Evolutionary conservation across 2,888 invertebrate species (phyloP).

Genomic region (Agriopis leucophaearia): DNA sequence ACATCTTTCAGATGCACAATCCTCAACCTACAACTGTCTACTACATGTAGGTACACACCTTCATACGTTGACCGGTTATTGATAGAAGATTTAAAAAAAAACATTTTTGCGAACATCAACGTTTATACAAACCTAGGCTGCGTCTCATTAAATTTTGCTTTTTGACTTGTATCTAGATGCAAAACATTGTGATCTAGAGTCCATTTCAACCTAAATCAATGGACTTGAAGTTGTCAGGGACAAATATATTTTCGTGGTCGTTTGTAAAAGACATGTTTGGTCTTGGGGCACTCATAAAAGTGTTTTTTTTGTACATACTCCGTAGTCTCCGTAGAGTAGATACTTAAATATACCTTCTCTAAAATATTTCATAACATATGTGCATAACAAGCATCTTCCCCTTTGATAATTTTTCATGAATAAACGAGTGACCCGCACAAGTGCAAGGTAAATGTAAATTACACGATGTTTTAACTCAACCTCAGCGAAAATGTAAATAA

Average conservation of each 20-base stretch:
- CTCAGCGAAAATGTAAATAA: conserved; percentile 29
- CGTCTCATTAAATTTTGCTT: neutral
- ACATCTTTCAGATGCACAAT: conserved; percentile 79
- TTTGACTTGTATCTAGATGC: neutral
- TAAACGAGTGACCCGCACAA: conserved; percentile 5
- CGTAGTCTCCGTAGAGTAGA: no score
- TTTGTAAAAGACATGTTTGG: conserved; percentile 43
- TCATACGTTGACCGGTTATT: conserved; percentile 58
- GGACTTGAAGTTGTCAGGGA: conserved; percentile 37
- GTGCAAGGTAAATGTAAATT: conserved; percentile 13
- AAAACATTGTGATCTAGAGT: conserved; percentile 33
- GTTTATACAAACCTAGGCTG: neutral
- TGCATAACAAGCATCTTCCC: neutral
- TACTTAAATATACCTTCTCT: no score
- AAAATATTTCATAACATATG: no score
- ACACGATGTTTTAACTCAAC: conserved; percentile 19
- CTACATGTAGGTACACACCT: conserved; percentile 49
- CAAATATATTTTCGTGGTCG: conserved; percentile 45
- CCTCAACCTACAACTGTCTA: conserved; percentile 76
- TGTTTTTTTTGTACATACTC: no score
- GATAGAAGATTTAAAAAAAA: conserved; percentile 56
- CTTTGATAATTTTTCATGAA: neutral
- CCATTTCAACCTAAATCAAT: conserved; percentile 43
- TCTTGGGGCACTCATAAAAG: neutral
- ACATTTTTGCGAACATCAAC: conserved; percentile 32